Conservation (phyloP, 2,113 vertebrate genomes). For the Lipotes vexillifer region DNA sequence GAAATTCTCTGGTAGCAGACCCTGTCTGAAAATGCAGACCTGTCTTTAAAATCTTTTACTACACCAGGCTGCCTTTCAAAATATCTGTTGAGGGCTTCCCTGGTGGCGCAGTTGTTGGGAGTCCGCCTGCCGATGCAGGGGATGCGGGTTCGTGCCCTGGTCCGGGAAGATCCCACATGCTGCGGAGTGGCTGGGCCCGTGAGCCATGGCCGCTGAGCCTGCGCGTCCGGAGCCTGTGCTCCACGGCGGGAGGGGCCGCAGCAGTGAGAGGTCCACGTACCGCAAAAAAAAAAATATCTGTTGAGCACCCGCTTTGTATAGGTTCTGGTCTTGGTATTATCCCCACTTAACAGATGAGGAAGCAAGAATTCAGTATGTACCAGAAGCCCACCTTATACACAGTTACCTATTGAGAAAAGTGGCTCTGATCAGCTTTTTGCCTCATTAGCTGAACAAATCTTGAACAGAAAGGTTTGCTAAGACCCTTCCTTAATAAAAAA, state of each 20-base stretch:
- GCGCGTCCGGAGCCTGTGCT: no score
- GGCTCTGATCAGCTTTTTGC: not conserved
- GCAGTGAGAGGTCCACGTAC: no score
- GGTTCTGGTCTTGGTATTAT: not conserved
- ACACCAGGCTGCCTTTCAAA: not conserved
- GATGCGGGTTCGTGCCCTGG: no score
- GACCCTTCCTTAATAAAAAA: not conserved
- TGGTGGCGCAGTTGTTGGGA: no score
- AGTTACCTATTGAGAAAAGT: not conserved
- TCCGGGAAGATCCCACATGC: no score
- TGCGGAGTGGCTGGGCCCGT: no score
- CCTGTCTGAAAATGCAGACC: not conserved
- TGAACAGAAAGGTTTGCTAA: not conserved
- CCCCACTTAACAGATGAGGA: not conserved
- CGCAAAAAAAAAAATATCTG: constrained; percentile 8
- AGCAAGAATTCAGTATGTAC: not conserved
- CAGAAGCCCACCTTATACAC: not conserved
- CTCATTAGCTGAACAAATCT: not conserved
- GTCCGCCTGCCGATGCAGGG: no score
- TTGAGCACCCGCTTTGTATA: not conserved
- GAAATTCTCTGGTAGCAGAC: not conserved
- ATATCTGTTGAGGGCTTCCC: constrained; percentile 18
- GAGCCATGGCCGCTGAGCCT: no score
- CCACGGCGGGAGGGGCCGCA: no score
- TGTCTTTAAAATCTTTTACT: not conserved